Evolutionary conservation across 1,140 invertebrate species (phyloP).

Genomic region (Eueides isabella): DNA sequence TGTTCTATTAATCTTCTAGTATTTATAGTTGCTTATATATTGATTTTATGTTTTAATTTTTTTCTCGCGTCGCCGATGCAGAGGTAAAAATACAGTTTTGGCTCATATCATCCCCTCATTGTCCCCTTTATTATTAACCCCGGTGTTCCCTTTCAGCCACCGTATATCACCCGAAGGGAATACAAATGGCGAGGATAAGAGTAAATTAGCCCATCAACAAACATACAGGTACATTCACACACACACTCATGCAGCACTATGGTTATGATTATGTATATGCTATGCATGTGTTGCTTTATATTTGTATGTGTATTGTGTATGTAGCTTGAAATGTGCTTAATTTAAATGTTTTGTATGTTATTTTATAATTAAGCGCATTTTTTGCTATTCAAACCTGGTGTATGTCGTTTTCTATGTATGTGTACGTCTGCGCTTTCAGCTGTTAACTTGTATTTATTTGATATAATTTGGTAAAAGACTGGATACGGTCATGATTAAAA

Average conservation of each 20-base stretch:
- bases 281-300: slow-evolving; percentile 27
- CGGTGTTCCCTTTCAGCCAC: slow-evolving; percentile 80
- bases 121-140: slow-evolving; percentile 68
- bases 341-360: background rate
- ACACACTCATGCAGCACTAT: slow-evolving; percentile 60
- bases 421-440: slow-evolving; percentile 14
- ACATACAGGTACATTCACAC: slow-evolving; percentile 88
- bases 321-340: slow-evolving; percentile 7
- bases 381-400: slow-evolving; percentile 2
- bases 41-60: slow-evolving; percentile 51
- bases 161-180: slow-evolving; percentile 80
- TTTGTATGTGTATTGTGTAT: slow-evolving; percentile 21
- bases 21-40: slow-evolving; percentile 45
- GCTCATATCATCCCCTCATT: slow-evolving; percentile 50
- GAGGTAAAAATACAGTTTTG: slow-evolving; percentile 69
- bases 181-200: slow-evolving; percentile 85
- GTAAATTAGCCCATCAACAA: slow-evolving; percentile 89
- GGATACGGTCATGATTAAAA: background rate
- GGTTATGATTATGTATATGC: slow-evolving; percentile 19
- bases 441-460: background rate
- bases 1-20: slow-evolving; percentile 25
- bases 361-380: background rate
- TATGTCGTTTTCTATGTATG: slow-evolving; percentile 14
- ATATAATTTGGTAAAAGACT: background rate
- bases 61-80: slow-evolving; percentile 70